These are phyloP conservation scores for Choreutis nemorana DNA, from an alignment of 2,888 invertebrate species.

Conservation along the genomic window DNA sequence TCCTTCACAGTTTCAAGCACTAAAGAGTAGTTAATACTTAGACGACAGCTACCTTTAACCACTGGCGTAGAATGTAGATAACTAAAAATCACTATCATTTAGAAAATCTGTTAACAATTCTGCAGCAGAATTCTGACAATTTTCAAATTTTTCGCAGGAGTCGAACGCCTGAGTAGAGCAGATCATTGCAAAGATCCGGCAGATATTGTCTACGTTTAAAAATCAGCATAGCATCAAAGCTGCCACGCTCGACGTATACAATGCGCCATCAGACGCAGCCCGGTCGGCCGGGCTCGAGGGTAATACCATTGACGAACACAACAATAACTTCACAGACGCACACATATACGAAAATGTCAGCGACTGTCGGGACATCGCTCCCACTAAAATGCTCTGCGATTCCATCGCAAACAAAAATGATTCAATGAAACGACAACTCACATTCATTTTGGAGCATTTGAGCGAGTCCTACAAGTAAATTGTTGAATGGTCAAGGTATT, in stretches of 20 bases:
- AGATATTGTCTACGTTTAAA: conserved; percentile 78
- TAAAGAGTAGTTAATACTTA: neutral
- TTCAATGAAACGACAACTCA: conserved; percentile 62
- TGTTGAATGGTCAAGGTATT: conserved; percentile 44
- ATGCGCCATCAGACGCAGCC: conserved; percentile 37
- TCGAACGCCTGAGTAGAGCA: conserved; percentile 91
- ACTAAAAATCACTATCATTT: neutral
- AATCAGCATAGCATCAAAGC: conserved; percentile 68
- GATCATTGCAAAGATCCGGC: conserved; percentile 85
- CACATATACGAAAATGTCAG: conserved; percentile 43
- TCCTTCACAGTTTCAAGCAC: no score
- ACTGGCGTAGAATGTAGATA: conserved; percentile 29
- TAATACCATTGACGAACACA: conserved; percentile 46
- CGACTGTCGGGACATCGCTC: conserved; percentile 27
- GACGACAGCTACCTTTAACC: conserved; percentile 12
- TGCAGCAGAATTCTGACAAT: conserved; percentile 41
- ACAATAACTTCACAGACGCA: conserved; percentile 31
- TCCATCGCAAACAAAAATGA: conserved; percentile 57
- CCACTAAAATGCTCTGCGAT: conserved; percentile 52
- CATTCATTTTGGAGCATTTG: conserved; percentile 70
- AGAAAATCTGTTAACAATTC: conserved; percentile 14
- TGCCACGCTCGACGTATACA: conserved; percentile 57
- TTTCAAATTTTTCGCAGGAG: conserved; percentile 71
- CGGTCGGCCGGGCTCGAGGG: conserved; percentile 30
- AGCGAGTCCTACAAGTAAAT: conserved; percentile 72